These are phyloP conservation scores for Brachyhypopomus occidentalis DNA, from an alignment of 2,113 vertebrate genomes.

Conservation along the genomic window DNA sequence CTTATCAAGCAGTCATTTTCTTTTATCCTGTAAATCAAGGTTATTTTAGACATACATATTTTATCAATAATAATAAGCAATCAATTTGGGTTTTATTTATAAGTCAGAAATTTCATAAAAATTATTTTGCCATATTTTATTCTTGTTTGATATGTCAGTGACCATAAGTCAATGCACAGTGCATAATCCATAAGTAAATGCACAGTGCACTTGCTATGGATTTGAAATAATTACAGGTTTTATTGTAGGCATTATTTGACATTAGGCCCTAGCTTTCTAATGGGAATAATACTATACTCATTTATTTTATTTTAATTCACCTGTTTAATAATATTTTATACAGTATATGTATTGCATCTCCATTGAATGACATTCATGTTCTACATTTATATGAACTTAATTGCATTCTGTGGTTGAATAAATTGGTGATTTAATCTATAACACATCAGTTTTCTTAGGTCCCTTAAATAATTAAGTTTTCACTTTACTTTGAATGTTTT, in stretches of 20 bases:
- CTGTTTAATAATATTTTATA: not conserved
- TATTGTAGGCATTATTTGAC: not conserved
- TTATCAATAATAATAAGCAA: too few species aligned
- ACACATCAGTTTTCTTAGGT: constrained; percentile 14
- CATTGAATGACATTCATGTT: not conserved
- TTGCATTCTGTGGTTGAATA: not conserved
- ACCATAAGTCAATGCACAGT: not conserved
- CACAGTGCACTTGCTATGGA: constrained; percentile 12
- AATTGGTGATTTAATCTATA: constrained; percentile 22
- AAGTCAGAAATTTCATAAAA: not conserved
- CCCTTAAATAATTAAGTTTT: not conserved
- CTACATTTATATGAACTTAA: not conserved
- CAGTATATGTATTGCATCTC: not conserved
- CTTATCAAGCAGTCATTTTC: too few species aligned
- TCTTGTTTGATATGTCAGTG: constrained; percentile 21
- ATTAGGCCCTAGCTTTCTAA: not conserved
- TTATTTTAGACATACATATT: too few species aligned
- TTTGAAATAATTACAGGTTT: constrained; percentile 22
- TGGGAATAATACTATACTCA: not conserved
- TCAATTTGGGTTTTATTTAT: not conserved
- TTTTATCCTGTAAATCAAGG: too few species aligned
- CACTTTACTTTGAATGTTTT: constrained; percentile 11
- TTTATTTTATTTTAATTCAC: not conserved
- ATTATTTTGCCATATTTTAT: constrained; percentile 29
- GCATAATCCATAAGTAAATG: too few species aligned